Conservation (phyloP, 53 echinoderm and acorn worm species). For the Arbacia lixula region DNA sequence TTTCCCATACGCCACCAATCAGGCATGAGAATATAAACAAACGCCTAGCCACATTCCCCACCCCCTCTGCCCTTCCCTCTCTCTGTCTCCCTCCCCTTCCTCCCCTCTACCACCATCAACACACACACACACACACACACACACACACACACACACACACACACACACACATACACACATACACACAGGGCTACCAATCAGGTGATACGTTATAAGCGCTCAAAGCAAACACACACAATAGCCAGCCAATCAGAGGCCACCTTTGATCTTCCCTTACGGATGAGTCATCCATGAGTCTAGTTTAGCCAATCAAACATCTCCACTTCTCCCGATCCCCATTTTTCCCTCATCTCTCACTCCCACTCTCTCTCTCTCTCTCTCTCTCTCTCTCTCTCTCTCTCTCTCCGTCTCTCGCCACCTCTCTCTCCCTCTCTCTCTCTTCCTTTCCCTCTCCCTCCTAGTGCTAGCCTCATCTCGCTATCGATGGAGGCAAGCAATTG, state of each 20-base stretch:
- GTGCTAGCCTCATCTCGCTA: conserved; percentile 34
- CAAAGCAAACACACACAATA: background rate
- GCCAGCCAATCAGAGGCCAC: conserved; percentile 5
- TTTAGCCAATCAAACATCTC: conserved; percentile 53
- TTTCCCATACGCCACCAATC: too few species aligned
- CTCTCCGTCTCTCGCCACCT: conserved; percentile 22
- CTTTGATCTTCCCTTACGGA: background rate
- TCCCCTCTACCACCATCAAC: conserved; percentile 4
- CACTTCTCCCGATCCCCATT: too few species aligned
- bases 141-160: too few species aligned
- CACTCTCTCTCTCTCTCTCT: conserved; percentile 20
- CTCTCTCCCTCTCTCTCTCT: conserved; percentile 26
- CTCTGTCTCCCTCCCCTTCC: background rate
- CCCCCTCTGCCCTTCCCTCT: background rate
- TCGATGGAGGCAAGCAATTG: conserved; percentile 48
- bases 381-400: background rate
- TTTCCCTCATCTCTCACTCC: background rate
- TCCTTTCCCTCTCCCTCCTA: conserved; percentile 10
- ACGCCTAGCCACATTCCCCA: background rate
- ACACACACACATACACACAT: too few species aligned
- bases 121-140: too few species aligned
- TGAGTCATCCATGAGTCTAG: conserved; percentile 46
- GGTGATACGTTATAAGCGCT: background rate
- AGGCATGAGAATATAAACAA: conserved; percentile 38
- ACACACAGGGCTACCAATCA: too few species aligned